Evolutionary conservation across 2,797 vertebrate genomes (phyloP), one percentile per base, ranked within the genome.

Genomic region (Mionectes olivaceus): DNA sequence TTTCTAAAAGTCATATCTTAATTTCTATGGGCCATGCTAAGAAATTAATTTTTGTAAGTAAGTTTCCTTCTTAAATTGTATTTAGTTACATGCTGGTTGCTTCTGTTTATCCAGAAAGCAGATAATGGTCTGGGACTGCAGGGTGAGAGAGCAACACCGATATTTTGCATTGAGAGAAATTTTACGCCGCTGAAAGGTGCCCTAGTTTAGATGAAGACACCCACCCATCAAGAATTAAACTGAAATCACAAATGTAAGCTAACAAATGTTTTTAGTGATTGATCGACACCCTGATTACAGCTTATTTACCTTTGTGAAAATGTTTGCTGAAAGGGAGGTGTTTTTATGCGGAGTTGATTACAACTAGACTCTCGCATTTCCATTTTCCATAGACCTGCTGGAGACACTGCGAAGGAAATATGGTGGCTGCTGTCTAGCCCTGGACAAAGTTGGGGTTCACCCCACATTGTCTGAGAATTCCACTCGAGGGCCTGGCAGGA

Each of bases 131-230:
- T 86, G 50, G 47, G 59, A 39, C 57, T 52, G 44, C 56, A 90
- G 28, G 47, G 49, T 57, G 56, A 67, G 81, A 80, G 67, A 79
- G n/a, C 49, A 92, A 50, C n/a, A 43, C 6, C 8, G 33, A 3
- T 85, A 59, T 86, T 95, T 83, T 63, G 52, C 69, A 19, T 35
- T 24, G 37, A 79, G 55, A 82, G 56, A 83, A 90, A 88, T 88
- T 87, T 88, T 46, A 84, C 33, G 41, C 81, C 63, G 63, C 77
- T 70, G 85, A 75, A 79, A 93, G 27, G 32, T 68, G 75, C 73
- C 65, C 85, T 93, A 67, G 69, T 94, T 95, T 79, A 91, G 77
- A 81, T 1, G 6, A 69, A 89, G 80, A 60, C 70, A 82, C 27
- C 69, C 59, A 86, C 87, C 82, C 59, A 82, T 87, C 2, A 4